Conservation (phyloP, 2,888 invertebrate species). For the Syritta pipiens region DNA sequence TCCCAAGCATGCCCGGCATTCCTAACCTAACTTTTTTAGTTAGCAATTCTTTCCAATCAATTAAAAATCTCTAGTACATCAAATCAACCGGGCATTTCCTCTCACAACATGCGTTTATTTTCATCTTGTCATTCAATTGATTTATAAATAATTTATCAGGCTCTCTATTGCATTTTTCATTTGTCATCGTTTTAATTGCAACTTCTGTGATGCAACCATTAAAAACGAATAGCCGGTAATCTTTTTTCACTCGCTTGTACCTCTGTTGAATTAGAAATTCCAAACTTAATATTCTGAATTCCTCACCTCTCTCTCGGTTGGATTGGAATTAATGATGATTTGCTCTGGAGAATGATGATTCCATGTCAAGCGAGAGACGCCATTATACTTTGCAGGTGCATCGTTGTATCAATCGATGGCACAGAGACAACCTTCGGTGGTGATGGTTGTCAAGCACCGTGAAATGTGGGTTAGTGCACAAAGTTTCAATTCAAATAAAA, state of each 20-base stretch:
- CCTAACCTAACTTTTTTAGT: too few relatives aligned
- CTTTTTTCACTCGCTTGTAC: conserved; percentile 21
- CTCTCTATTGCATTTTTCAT: conserved; percentile 27
- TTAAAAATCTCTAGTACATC: too few relatives aligned
- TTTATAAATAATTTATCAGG: conserved; percentile 52
- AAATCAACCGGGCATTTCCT: too few relatives aligned
- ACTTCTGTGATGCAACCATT: conserved; percentile 25
- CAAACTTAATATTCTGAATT: conserved; percentile 12
- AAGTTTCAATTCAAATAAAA: conserved; percentile 1
- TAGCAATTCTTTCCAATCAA: too few relatives aligned
- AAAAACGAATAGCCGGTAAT: conserved; percentile 21
- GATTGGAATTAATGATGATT: conserved; percentile 1
- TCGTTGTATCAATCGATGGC: neutral
- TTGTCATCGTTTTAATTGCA: conserved; percentile 40
- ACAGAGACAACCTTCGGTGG: conserved; percentile 9
- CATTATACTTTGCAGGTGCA: neutral
- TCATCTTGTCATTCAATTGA: neutral
- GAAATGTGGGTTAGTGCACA: conserved; percentile 22
- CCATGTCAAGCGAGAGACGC: conserved; percentile 15
- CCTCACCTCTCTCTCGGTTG: too few relatives aligned
- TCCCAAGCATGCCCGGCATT: too few relatives aligned
- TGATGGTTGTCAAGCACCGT: conserved; percentile 1
- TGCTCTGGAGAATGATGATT: conserved; percentile 30
- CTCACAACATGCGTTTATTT: too few relatives aligned
- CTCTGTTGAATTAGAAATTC: conserved; percentile 18